These are phyloP conservation scores for Acrobasis repandana DNA, from an alignment of 2,888 invertebrate species.

Conservation along the genomic window DNA sequence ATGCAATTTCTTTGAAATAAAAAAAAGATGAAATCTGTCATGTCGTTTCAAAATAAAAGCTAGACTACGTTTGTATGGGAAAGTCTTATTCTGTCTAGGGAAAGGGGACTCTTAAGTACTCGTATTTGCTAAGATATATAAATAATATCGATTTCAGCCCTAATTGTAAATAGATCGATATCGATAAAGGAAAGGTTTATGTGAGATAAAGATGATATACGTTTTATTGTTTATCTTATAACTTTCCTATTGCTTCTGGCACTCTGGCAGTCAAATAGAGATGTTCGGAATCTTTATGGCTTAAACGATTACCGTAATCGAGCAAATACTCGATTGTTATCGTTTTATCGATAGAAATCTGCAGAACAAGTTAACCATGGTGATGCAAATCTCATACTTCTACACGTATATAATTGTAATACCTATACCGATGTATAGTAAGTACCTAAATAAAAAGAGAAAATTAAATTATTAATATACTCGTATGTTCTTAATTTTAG, in stretches of 20 bases:
- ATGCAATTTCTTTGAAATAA: no score
- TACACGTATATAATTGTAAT: no score
- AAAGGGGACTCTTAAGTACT: no score
- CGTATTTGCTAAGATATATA: no score
- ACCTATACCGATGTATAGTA: no score
- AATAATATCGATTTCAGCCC: neutral
- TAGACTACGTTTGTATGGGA: no score
- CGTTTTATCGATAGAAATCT: slow-evolving; percentile 19
- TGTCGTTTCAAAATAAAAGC: no score
- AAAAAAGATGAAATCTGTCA: no score
- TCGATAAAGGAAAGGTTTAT: slow-evolving; percentile 20
- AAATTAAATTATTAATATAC: no score
- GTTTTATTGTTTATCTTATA: slow-evolving; percentile 23
- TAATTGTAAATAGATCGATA: slow-evolving; percentile 15
- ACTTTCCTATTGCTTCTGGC: slow-evolving; percentile 16
- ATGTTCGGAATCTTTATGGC: slow-evolving; percentile 9
- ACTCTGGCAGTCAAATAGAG: slow-evolving; percentile 15
- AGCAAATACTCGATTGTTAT: slow-evolving; percentile 12
- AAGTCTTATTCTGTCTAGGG: no score
- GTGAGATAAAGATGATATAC: slow-evolving; percentile 21
- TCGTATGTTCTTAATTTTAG: no score
- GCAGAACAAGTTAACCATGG: neutral
- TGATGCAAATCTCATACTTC: neutral
- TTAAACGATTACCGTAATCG: slow-evolving; percentile 10
- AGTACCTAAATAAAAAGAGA: no score